Percentiles rank a stretch among this genome's conserved stretches.
phyloP scores from a whole-genome alignment of 2,888 invertebrate genomes.

The Phyllotreta cruciferae region DNA sequence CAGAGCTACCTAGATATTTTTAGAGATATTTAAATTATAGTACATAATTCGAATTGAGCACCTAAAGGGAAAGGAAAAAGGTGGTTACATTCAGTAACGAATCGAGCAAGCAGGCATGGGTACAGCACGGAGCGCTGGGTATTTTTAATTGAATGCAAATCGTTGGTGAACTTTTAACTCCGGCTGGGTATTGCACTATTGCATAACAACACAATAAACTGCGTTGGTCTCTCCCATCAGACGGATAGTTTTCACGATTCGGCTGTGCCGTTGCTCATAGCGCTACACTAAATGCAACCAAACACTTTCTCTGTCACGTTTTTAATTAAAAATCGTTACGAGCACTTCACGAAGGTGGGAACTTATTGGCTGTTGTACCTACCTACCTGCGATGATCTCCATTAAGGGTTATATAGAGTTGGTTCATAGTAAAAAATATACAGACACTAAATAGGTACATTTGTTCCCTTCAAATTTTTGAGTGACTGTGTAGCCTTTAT shows the following conservation, averaged over 20 bases:
- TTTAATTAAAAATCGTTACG: constrained; percentile 34
- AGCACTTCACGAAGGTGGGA: constrained; percentile 29
- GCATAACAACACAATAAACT: constrained; percentile 30
- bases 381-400: no score
- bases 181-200: constrained; percentile 20
- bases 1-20: no score
- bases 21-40: no score
- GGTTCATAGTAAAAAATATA: no score
- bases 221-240: constrained; percentile 30
- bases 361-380: background rate
- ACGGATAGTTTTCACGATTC: constrained; percentile 30
- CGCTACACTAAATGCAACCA: constrained; percentile 30
- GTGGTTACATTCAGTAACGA: no score
- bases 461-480: no score
- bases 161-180: constrained; percentile 30
- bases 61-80: no score
- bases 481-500: no score
- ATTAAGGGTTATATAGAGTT: no score
- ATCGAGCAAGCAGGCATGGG: constrained; percentile 25
- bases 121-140: constrained; percentile 42
- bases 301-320: constrained; percentile 36
- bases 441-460: no score
- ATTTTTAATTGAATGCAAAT: constrained; percentile 28
- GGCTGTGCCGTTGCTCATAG: constrained; percentile 26
- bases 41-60: no score